Percentiles rank a stretch among this genome's conserved stretches.
Conservation (phyloP, 2,797 vertebrate species). For the Enteromius viviparus region DNA sequence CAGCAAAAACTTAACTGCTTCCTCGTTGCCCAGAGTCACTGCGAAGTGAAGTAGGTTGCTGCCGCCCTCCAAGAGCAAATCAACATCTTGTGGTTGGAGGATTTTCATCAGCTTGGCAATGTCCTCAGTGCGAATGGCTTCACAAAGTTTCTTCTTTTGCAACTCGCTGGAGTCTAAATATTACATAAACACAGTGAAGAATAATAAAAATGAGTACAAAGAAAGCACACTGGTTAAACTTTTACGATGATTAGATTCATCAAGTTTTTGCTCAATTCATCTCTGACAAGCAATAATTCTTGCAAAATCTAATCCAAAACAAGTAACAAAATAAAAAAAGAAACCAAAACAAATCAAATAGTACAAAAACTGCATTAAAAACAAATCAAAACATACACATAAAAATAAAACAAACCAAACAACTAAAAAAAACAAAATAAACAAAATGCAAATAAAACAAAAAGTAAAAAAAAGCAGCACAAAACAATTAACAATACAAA, state of each 20-base stretch:
- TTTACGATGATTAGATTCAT: neutral
- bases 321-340: neutral
- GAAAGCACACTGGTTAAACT: neutral
- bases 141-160: slow-evolving; percentile 91
- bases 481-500: neutral
- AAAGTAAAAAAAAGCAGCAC: neutral
- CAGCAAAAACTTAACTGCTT: slow-evolving; percentile 94
- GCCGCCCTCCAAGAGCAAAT: slow-evolving; percentile 88
- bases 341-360: neutral
- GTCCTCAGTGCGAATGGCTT: slow-evolving; percentile 90
- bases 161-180: slow-evolving; percentile 87
- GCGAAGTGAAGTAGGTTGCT: slow-evolving; percentile 91
- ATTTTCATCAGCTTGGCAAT: slow-evolving; percentile 96
- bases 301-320: neutral
- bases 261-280: neutral
- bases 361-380: neutral
- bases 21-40: slow-evolving; percentile 86
- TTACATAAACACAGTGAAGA: neutral
- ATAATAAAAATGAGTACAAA: neutral
- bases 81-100: slow-evolving; percentile 96
- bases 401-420: neutral
- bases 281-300: neutral
- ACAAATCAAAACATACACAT: neutral
- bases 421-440: neutral
- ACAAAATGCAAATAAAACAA: neutral